These are phyloP conservation scores for Oenanthe melanoleuca DNA, from an alignment of 2,113 vertebrate genomes.

Conservation along the genomic window DNA sequence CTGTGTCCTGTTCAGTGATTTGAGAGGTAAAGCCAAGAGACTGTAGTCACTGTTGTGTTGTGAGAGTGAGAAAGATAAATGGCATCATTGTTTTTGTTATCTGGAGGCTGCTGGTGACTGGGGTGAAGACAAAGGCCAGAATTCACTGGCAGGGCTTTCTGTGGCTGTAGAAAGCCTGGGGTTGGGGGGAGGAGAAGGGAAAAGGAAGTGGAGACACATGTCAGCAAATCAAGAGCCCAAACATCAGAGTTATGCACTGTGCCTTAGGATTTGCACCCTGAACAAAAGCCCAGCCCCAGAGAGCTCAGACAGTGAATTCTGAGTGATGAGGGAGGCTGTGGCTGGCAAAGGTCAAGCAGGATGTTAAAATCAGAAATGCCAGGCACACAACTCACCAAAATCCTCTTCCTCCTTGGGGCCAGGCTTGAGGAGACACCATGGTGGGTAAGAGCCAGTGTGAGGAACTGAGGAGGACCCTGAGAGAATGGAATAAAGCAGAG, in stretches of 20 bases:
- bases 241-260: background rate
- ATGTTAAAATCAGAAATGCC: background rate
- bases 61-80: conserved; percentile 28
- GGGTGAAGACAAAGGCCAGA: conserved; percentile 34
- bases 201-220: background rate
- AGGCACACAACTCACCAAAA: background rate
- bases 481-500: background rate
- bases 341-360: background rate
- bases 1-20: background rate
- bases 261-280: background rate
- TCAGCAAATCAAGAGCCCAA: background rate
- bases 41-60: background rate
- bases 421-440: background rate
- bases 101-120: conserved; percentile 16
- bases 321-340: background rate
- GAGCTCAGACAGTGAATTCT: background rate
- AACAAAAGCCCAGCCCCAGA: background rate
- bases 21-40: background rate
- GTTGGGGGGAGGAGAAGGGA: background rate
- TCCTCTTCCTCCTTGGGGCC: background rate
- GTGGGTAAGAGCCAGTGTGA: background rate
- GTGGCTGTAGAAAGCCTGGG: background rate
- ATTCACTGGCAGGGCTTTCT: conserved; percentile 34
- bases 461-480: background rate
- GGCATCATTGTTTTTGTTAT: conserved; percentile 41